Conservation (phyloP, 2,888 invertebrate species). For the Leptura quadrifasciata region DNA sequence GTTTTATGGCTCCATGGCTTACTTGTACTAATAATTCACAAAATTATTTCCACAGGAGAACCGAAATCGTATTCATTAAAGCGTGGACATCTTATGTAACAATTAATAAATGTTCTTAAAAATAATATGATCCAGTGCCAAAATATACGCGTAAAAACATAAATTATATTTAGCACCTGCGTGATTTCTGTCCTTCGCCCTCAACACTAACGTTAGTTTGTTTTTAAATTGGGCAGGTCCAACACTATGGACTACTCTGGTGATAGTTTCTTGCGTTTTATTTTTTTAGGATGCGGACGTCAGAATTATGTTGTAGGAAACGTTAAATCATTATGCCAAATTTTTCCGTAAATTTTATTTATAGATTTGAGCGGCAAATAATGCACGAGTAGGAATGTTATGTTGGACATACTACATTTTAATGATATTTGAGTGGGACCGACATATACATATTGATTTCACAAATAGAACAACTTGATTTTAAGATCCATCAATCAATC, state of each 20-base stretch:
- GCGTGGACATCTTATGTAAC: not conserved
- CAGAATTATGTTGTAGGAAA: not conserved
- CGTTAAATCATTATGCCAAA: not conserved
- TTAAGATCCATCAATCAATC: too few species aligned
- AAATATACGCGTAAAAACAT: conserved; percentile 6
- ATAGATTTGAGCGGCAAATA: not conserved
- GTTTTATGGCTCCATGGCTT: too few species aligned
- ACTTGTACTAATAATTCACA: not conserved
- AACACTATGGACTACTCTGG: not conserved
- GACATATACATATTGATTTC: not conserved
- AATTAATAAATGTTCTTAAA: conserved; percentile 1
- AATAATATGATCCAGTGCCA: not conserved
- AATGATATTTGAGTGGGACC: too few species aligned
- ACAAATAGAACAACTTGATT: not conserved
- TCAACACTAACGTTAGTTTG: not conserved
- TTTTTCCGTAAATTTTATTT: not conserved
- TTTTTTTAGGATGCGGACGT: not conserved
- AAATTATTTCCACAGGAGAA: not conserved
- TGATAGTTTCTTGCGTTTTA: not conserved
- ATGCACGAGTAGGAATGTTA: too few species aligned
- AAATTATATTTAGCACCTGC: conserved; percentile 11
- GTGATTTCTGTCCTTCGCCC: conserved; percentile 13
- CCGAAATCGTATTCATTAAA: not conserved
- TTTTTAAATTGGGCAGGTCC: not conserved
- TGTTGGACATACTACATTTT: too few species aligned